These are phyloP conservation scores for Alexandromys fortis DNA, from an alignment of 2,113 vertebrate genomes.

Conservation along the genomic window DNA sequence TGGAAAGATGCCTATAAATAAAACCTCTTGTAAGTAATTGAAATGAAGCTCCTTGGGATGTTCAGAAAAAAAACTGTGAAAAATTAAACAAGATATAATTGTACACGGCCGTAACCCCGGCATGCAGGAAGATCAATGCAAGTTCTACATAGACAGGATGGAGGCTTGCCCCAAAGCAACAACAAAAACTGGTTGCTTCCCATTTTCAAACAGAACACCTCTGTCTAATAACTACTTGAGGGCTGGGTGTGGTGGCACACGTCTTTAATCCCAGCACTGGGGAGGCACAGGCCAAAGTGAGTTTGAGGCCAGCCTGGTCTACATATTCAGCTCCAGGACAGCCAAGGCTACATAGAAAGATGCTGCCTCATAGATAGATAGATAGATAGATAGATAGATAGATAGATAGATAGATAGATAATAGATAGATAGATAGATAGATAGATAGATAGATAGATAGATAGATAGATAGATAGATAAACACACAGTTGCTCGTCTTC, in stretches of 20 bases:
- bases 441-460: too few species aligned
- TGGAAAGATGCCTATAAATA: neutral
- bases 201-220: neutral
- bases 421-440: too few species aligned
- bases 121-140: neutral
- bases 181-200: neutral
- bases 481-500: neutral
- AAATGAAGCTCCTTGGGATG: neutral
- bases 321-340: neutral
- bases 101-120: neutral
- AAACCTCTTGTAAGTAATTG: neutral
- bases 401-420: too few species aligned
- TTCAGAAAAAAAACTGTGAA: neutral
- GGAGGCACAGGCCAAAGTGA: neutral
- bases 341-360: neutral
- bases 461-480: too few species aligned
- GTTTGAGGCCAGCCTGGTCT: neutral
- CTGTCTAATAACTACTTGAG: neutral
- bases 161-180: neutral
- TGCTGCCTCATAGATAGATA: neutral
- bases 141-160: neutral
- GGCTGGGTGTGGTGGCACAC: neutral
- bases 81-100: too few species aligned
- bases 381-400: too few species aligned
- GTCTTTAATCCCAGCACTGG: neutral